phyloP scores from a whole-genome alignment of 2,113 vertebrate species.

The Triplophysa tibetana region DNA sequence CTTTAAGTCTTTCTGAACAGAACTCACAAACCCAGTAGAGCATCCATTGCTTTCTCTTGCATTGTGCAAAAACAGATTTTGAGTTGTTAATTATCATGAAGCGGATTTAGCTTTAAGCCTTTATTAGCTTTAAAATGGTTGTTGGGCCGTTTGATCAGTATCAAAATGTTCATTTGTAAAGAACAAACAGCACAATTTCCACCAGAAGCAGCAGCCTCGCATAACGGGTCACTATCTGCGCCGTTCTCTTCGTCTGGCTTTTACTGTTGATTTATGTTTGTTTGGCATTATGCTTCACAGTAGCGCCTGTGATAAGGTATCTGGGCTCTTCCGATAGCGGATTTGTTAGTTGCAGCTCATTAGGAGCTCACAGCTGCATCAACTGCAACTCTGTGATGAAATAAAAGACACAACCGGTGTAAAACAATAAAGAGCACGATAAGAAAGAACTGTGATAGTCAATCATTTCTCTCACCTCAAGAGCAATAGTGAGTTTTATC shows the following conservation, averaged over 20 bases:
- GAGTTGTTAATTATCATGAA: background rate
- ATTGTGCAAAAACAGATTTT: background rate
- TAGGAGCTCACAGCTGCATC: slow-evolving; percentile 55
- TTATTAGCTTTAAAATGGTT: background rate
- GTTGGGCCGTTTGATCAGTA: background rate
- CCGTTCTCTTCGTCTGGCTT: slow-evolving; percentile 20
- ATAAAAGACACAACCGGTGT: slow-evolving; percentile 47
- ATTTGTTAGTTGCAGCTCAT: slow-evolving; percentile 71
- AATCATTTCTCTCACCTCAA: slow-evolving; percentile 69
- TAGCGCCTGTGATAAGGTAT: slow-evolving; percentile 72
- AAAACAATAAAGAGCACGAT: slow-evolving; percentile 67
- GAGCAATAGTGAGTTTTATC: slow-evolving; percentile 59
- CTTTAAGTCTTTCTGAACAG: slow-evolving; percentile 9
- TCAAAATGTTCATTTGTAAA: background rate
- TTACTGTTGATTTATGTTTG: slow-evolving; percentile 48
- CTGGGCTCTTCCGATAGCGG: slow-evolving; percentile 52
- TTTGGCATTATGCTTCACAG: slow-evolving; percentile 65
- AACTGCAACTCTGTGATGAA: slow-evolving; percentile 29
- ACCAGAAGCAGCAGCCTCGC: background rate
- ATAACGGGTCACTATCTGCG: background rate
- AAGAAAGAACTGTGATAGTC: slow-evolving; percentile 63
- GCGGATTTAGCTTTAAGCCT: background rate
- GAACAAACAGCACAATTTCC: background rate
- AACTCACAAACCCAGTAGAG: background rate
- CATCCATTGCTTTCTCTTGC: slow-evolving; percentile 2